Conservation (phyloP, 2,113 vertebrate genomes). For the Gambusia affinis region DNA sequence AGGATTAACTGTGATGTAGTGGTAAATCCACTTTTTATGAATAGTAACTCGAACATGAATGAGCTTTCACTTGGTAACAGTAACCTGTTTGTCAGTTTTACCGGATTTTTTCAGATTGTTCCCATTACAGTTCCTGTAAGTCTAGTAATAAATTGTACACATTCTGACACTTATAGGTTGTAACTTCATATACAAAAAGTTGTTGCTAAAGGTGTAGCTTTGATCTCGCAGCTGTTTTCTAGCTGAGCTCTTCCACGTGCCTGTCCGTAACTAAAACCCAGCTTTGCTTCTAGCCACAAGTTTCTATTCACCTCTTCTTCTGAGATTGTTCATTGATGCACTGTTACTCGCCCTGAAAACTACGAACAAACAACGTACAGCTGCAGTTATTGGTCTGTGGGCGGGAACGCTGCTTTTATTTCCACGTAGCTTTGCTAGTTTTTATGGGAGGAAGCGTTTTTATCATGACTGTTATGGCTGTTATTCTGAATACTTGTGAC, state of each 20-base stretch:
- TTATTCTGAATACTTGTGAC: slow-evolving; percentile 33
- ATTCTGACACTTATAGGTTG: neutral
- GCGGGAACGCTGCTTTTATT: too few species aligned
- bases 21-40: neutral
- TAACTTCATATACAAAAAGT: neutral
- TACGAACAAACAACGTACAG: slow-evolving; percentile 25
- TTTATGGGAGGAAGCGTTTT: slow-evolving; percentile 40
- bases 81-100: neutral
- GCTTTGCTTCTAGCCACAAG: slow-evolving; percentile 23
- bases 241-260: slow-evolving; percentile 39
- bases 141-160: too few species aligned
- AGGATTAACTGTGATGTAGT: slow-evolving; percentile 15
- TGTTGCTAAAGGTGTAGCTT: neutral
- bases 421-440: slow-evolving; percentile 33
- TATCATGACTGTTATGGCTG: slow-evolving; percentile 43
- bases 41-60: neutral
- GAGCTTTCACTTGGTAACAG: neutral
- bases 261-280: slow-evolving; percentile 35
- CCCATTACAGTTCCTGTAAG: too few species aligned
- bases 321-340: slow-evolving; percentile 54
- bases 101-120: neutral
- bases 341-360: slow-evolving; percentile 32
- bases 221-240: slow-evolving; percentile 2
- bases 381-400: too few species aligned
- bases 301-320: slow-evolving; percentile 27